A percentile compares a stretch with the other conserved stretches of the same genome.
Conservation (phyloP, 2,113 vertebrate genomes). For the Scolopax mira region DNA sequence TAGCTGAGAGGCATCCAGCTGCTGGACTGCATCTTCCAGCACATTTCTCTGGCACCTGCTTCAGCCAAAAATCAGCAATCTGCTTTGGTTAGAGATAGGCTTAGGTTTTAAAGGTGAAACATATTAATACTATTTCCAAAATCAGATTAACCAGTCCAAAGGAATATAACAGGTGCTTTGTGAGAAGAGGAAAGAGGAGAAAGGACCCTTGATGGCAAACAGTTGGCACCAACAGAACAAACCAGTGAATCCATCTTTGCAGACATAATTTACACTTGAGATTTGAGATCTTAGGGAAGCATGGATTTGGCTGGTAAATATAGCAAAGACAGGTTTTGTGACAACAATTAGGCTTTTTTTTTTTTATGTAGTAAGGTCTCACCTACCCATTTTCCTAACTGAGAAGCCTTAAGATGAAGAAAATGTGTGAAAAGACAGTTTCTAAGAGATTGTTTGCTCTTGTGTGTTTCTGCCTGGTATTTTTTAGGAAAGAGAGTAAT, state of each 20-base stretch:
- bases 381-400: neutral
- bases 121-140: neutral
- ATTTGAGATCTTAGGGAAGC: neutral
- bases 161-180: neutral
- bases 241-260: neutral
- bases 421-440: neutral
- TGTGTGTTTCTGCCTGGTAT: neutral
- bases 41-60: neutral
- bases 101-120: neutral
- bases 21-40: neutral
- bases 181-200: neutral
- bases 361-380: neutral
- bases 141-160: neutral
- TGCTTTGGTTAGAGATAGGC: neutral
- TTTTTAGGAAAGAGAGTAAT: neutral
- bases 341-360: neutral
- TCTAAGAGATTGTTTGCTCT: neutral
- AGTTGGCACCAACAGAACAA: neutral
- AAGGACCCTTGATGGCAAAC: rapidly evolving
- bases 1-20: neutral
- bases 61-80: neutral
- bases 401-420: neutral
- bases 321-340: neutral
- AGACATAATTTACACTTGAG: neutral
- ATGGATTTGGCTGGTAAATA: neutral